A percentile compares a stretch with the other conserved stretches of the same genome.
Conservation (phyloP, 2,797 vertebrate species). For the Paedocypris micromegethes region DNA sequence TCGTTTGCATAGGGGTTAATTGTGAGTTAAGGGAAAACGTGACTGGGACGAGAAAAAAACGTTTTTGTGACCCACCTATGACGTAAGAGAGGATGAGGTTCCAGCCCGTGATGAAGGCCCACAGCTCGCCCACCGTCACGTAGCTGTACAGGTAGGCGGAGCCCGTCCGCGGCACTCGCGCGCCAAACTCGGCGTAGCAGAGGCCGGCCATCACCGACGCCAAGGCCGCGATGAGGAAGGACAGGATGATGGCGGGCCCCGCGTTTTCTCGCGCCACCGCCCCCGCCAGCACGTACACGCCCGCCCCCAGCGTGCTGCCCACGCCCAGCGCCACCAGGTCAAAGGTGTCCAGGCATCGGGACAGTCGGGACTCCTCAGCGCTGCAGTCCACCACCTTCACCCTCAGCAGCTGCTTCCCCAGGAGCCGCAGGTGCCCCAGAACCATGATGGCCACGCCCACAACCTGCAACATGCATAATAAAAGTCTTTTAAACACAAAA, state of each 20-base stretch:
- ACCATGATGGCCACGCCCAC: conserved; percentile 22
- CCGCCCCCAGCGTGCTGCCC: conserved; percentile 90
- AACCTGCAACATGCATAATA: too few relatives aligned
- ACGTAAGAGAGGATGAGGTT: conserved; percentile 95
- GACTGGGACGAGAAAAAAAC: too few relatives aligned
- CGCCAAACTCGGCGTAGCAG: conserved; percentile 93
- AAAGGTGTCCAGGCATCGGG: conserved; percentile 85
- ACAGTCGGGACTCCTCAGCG: conserved; percentile 75
- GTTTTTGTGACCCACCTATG: conserved; percentile 73
- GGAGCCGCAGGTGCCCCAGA: conserved; percentile 61
- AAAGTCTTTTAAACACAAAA: background rate
- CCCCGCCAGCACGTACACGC: conserved; percentile 90
- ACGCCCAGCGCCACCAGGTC: conserved; percentile 93
- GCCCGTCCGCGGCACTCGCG: conserved; percentile 88
- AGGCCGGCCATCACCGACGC: conserved; percentile 90
- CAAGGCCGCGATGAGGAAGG: conserved; percentile 87
- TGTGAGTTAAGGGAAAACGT: too few relatives aligned
- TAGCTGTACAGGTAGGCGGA: conserved; percentile 97
- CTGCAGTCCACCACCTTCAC: conserved; percentile 85
- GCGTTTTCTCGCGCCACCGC: conserved; percentile 81
- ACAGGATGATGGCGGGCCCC: conserved; percentile 88
- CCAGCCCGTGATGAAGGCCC: conserved; percentile 96
- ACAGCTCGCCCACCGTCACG: conserved; percentile 89
- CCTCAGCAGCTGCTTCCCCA: conserved; percentile 83
- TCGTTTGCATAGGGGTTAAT: too few relatives aligned